Conservation (phyloP, 2,113 vertebrate species). For the Hassar affinis region DNA sequence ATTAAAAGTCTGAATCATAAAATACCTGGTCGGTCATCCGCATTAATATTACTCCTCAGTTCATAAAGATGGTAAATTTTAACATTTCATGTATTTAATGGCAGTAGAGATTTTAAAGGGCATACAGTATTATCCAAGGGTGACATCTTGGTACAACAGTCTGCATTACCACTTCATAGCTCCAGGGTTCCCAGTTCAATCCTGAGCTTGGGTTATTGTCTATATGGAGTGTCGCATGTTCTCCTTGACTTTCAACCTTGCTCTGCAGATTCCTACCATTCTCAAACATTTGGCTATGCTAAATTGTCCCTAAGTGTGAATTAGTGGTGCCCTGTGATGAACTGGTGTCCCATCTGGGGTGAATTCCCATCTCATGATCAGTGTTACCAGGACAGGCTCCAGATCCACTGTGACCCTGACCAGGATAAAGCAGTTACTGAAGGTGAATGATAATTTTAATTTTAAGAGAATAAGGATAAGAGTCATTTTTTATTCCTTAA, state of each 20-base stretch:
- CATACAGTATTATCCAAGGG: background rate
- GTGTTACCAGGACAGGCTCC: background rate
- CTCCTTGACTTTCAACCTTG: background rate
- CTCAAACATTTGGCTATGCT: background rate
- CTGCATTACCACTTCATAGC: background rate
- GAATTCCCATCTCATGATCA: background rate
- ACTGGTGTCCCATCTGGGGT: background rate
- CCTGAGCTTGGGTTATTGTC: background rate
- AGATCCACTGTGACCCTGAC: background rate
- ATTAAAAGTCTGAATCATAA: slow-evolving; percentile 19
- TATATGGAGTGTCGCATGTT: background rate
- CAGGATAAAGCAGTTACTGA: background rate
- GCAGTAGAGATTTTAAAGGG: background rate
- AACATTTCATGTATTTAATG: background rate
- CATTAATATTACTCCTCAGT: slow-evolving; percentile 17
- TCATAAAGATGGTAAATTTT: background rate
- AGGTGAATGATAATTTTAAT: background rate
- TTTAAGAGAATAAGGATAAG: too few species aligned
- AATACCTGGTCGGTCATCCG: background rate
- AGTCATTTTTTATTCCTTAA: background rate
- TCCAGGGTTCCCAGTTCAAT: background rate
- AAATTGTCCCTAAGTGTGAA: background rate
- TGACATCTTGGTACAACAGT: background rate
- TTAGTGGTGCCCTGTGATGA: background rate
- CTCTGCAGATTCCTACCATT: background rate